Evolutionary conservation across 2,797 vertebrate species (phyloP), one percentile per base, ranked within the genome.

Genomic region (Diglossa cyanea): DNA sequence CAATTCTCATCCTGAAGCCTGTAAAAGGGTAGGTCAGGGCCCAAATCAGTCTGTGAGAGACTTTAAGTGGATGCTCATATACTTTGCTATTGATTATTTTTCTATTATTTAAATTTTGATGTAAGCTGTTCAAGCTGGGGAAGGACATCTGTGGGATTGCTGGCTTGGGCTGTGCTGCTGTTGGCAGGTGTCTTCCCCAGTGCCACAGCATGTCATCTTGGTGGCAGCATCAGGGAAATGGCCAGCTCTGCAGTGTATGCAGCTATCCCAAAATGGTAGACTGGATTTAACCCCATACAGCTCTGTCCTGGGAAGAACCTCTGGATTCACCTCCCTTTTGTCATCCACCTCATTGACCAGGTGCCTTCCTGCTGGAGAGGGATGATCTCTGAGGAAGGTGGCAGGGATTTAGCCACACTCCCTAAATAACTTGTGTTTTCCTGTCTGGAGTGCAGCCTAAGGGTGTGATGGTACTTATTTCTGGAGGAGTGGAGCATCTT

Each of bases 271-370:
- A 20, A 79, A 39, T 35, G 48, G 13, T 33, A 53, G 37, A 10
- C 31, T 72, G 44, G 42, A 72, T 72, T 86, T 63, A 75, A 81
- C 25, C 37, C 44, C 42, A 39, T 4, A 6, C 37, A 66, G 21
- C 44, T n/a, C 30, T 70, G 47, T 72, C 39, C 35, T 66, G 37
- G 58, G 57, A 86, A 73, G 26, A 47, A 31, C 42, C 31, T 80
- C 40, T 45, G 37, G 35, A 47, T 50, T 63, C 18, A 21, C 9
- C 4, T 61, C 6, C 40, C 44, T 17, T 80, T 83, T 90, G 65
- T 47, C 2, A 2, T 65, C 14, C 45, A 21, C 40, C 21, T 80
- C 31, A 30, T 4, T 62, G 45, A 42, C 21, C 21, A 0, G 0
- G 21, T 1, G 2, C 57, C 37, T 51, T 77, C 19, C 17, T 62